Percentiles rank a stretch among this genome's conserved stretches.
Conservation (phyloP, 1,140 invertebrate species). For the Oryctes rhinoceros region DNA sequence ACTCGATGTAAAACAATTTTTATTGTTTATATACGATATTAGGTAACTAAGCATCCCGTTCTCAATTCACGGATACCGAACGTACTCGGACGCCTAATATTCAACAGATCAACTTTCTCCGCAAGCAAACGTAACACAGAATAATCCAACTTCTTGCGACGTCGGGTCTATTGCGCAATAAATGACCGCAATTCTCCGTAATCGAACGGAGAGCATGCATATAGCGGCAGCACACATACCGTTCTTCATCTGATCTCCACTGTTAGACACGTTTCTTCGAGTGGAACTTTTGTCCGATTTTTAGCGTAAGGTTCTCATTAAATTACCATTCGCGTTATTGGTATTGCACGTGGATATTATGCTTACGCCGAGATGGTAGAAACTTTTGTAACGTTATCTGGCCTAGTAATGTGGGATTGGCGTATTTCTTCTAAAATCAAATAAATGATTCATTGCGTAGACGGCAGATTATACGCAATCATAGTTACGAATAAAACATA, state of each 20-base stretch:
- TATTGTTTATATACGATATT: background rate
- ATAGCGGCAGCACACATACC: background rate
- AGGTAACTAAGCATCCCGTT: background rate
- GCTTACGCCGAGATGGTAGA: too few species aligned
- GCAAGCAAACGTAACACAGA: slow-evolving; percentile 22
- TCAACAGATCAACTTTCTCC: slow-evolving; percentile 33
- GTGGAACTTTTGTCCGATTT: background rate
- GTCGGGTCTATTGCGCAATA: background rate
- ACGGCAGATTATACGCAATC: too few species aligned
- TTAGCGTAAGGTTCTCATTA: background rate
- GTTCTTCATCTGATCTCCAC: background rate
- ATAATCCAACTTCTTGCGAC: slow-evolving; percentile 5
- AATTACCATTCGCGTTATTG: background rate
- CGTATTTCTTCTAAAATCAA: too few species aligned
- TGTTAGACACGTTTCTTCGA: background rate
- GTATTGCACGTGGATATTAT: too few species aligned
- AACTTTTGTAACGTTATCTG: too few species aligned
- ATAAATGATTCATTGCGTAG: too few species aligned
- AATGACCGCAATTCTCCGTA: slow-evolving; percentile 27
- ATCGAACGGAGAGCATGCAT: background rate
- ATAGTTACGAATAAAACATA: too few species aligned
- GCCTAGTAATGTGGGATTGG: too few species aligned
- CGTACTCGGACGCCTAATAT: background rate
- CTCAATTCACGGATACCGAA: background rate
- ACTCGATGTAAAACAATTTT: background rate